Conservation (phyloP, 2,888 invertebrate genomes). For the Pecten maximus region DNA sequence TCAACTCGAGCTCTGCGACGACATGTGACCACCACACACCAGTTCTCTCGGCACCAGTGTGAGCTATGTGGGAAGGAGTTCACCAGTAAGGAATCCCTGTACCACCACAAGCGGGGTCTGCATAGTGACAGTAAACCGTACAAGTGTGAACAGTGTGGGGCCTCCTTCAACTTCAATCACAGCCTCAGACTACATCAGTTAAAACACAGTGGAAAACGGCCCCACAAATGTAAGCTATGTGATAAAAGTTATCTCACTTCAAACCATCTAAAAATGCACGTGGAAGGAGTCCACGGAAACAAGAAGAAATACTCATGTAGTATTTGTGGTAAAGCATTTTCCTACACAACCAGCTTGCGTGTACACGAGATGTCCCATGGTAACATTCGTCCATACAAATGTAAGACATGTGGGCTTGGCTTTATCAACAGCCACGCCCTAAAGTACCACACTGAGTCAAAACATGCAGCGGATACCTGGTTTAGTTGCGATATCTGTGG, state of each 20-base stretch:
- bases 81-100: conserved; percentile 71
- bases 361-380: conserved; percentile 76
- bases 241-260: conserved; percentile 77
- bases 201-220: conserved; percentile 75
- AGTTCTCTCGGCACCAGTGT: conserved; percentile 65
- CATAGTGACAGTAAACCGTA: conserved; percentile 73
- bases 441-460: conserved; percentile 68
- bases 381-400: conserved; percentile 70
- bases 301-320: conserved; percentile 69
- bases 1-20: conserved; percentile 61
- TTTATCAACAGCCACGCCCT: conserved; percentile 73
- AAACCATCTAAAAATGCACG: conserved; percentile 77
- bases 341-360: conserved; percentile 76
- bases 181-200: conserved; percentile 76
- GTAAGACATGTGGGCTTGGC: conserved; percentile 72
- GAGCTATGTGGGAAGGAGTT: conserved; percentile 75
- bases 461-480: conserved; percentile 63
- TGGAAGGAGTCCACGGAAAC: conserved; percentile 72
- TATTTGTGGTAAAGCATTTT: conserved; percentile 75
- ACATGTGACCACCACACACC: conserved; percentile 58
- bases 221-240: conserved; percentile 74
- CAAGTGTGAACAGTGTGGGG: conserved; percentile 74
- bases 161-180: conserved; percentile 76
- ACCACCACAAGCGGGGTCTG: conserved; percentile 76
- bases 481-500: conserved; percentile 74